These are phyloP conservation scores for Equus przewalskii DNA, from an alignment of 2,113 vertebrate genomes.

Conservation along the genomic window DNA sequence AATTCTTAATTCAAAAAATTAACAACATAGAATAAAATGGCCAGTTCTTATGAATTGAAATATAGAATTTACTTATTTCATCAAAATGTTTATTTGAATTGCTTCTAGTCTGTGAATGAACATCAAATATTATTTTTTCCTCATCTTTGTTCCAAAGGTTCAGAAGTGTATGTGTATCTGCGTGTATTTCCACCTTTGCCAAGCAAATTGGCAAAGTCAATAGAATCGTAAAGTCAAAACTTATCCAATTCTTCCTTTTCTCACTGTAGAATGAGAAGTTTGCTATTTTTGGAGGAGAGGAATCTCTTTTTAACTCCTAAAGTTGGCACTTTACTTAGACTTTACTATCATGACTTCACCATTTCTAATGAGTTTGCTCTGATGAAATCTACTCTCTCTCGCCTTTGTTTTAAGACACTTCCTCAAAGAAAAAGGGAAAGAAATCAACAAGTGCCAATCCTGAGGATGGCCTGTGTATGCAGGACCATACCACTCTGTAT, in stretches of 20 bases:
- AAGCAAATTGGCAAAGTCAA: background rate
- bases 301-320: background rate
- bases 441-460: background rate
- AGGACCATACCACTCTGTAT: too few relatives aligned
- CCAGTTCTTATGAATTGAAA: background rate
- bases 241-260: background rate
- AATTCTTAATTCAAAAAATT: background rate
- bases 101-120: background rate
- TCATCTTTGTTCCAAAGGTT: background rate
- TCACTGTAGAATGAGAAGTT: background rate
- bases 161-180: background rate
- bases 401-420: background rate
- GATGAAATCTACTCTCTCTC: background rate
- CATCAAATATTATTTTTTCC: background rate
- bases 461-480: background rate
- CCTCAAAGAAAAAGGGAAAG: background rate
- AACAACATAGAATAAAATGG: background rate
- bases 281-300: background rate
- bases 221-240: background rate
- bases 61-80: background rate
- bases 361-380: background rate
- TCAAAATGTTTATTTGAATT: background rate
- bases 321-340: background rate
- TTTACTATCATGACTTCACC: background rate
- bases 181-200: background rate